phyloP scores from a whole-genome alignment of 2,113 vertebrate species.

The Hassar affinis region DNA sequence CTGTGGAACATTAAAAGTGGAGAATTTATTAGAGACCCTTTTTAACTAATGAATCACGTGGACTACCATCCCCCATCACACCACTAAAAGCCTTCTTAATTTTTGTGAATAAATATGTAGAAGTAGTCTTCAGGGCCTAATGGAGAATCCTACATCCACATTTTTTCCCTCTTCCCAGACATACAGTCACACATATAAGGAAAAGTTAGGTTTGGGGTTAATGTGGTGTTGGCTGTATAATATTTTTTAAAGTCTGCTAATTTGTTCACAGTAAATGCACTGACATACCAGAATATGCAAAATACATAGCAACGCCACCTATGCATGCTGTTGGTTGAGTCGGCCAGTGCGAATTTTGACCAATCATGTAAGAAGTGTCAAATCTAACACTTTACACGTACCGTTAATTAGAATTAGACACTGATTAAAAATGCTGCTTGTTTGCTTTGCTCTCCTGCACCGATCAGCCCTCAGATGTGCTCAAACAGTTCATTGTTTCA shows the following conservation, averaged over 20 bases:
- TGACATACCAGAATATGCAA: no score
- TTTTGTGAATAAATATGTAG: slow-evolving; percentile 64
- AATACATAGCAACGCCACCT: no score
- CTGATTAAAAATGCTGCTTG: neutral
- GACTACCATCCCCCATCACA: slow-evolving; percentile 49
- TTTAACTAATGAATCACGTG: slow-evolving; percentile 73
- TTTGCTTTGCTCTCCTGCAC: neutral
- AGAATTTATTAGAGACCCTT: slow-evolving; percentile 74
- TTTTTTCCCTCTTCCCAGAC: neutral
- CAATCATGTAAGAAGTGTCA: neutral
- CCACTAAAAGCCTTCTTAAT: slow-evolving; percentile 72
- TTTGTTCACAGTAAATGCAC: neutral
- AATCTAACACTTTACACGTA: neutral
- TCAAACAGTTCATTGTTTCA: neutral
- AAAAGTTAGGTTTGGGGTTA: neutral
- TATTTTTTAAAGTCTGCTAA: neutral
- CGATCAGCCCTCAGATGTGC: neutral
- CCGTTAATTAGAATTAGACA: neutral
- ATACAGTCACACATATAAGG: neutral
- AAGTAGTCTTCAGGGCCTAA: slow-evolving; percentile 15
- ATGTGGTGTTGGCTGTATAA: neutral
- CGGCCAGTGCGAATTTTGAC: neutral
- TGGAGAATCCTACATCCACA: neutral
- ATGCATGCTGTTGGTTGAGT: no score
- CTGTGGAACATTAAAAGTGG: slow-evolving; percentile 69